Evolutionary conservation across 2,888 invertebrate species (phyloP).

Genomic region (Aleiodes alternator): DNA sequence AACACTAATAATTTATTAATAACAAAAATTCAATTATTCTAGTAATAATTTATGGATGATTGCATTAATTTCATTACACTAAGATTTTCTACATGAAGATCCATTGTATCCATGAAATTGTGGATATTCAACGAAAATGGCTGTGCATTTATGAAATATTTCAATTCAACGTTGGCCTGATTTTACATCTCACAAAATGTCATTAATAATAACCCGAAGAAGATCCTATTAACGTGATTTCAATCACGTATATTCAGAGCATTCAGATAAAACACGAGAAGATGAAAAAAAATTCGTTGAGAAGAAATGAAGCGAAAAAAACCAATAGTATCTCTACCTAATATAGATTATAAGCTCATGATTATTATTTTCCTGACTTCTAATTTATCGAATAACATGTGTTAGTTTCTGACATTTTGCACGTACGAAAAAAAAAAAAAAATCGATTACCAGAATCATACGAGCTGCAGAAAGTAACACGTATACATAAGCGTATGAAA

Average conservation of each 20-base stretch:
- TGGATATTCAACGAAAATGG: constrained; percentile 3
- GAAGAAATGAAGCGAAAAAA: not conserved
- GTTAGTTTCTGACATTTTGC: constrained; percentile 6
- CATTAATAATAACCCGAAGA: constrained; percentile 7
- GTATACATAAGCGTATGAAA: not conserved
- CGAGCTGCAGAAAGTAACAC: no score
- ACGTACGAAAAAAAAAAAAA: not conserved
- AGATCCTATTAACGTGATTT: constrained; percentile 13
- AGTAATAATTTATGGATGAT: not conserved
- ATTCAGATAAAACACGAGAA: not conserved
- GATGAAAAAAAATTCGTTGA: not conserved
- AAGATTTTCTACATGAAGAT: not conserved
- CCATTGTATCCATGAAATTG: not conserved
- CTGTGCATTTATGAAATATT: not conserved
- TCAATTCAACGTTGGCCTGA: constrained; percentile 19
- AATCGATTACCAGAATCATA: no score
- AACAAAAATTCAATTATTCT: not conserved
- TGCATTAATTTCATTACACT: not conserved
- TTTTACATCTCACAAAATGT: constrained; percentile 3
- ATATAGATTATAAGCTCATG: constrained; percentile 7
- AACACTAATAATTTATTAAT: not conserved
- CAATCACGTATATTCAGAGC: not conserved
- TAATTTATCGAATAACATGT: no score
- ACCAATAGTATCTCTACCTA: not conserved
- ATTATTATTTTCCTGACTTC: not conserved